These are phyloP conservation scores for Coluber constrictor DNA, from an alignment of 2,797 vertebrate genomes.

Conservation along the genomic window DNA sequence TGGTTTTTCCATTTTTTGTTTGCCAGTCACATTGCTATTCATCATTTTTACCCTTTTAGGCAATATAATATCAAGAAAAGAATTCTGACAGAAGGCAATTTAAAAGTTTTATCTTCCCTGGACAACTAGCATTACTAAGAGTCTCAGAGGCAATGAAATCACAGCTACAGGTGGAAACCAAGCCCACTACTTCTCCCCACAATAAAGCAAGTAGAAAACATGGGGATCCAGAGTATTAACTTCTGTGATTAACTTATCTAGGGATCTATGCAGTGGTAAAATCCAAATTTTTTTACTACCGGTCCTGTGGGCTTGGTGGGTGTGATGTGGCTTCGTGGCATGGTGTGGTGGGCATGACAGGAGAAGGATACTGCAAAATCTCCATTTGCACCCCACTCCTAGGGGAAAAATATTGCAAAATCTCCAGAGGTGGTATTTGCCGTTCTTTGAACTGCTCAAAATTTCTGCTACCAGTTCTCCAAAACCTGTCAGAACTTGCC, in stretches of 20 bases:
- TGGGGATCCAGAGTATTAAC: not conserved
- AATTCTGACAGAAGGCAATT: conserved; percentile 20
- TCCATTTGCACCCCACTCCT: too few species aligned
- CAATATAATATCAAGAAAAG: conserved; percentile 9
- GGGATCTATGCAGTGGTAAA: not conserved
- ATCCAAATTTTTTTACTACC: too few species aligned
- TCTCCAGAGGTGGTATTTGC: too few species aligned
- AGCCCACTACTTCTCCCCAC: conserved; percentile 47
- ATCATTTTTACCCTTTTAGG: not conserved
- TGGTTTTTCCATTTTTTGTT: not conserved
- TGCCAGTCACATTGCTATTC: not conserved
- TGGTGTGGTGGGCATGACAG: too few species aligned
- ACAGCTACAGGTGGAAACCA: conserved; percentile 42
- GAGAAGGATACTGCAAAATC: too few species aligned
- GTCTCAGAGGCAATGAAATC: conserved; percentile 21
- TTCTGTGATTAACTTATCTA: not conserved
- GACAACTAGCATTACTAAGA: conserved; percentile 33
- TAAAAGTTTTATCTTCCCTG: not conserved
- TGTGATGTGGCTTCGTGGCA: too few species aligned
- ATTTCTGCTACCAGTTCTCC: too few species aligned
- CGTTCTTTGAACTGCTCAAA: too few species aligned
- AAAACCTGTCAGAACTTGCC: too few species aligned
- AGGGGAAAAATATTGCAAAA: too few species aligned
- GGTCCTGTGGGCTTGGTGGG: too few species aligned
- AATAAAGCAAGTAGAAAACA: not conserved